phyloP scores from a whole-genome alignment of 2,113 vertebrate genomes.

The Thunnus maccoyii region DNA sequence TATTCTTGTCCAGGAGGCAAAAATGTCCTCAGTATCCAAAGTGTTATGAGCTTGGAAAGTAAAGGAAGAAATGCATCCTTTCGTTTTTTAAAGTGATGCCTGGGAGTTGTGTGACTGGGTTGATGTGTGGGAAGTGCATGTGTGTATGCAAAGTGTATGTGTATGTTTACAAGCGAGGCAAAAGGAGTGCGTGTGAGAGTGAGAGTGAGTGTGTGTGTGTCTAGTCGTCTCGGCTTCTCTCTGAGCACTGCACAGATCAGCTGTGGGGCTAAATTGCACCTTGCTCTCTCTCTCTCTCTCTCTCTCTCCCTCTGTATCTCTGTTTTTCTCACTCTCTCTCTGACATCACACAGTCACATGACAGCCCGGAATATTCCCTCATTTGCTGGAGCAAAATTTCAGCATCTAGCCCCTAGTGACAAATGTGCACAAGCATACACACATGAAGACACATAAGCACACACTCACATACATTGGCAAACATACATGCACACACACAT shows the following conservation, averaged over 20 bases:
- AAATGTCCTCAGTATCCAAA: conserved; percentile 62
- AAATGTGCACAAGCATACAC: conserved; percentile 43
- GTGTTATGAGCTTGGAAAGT: conserved; percentile 55
- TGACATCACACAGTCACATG: conserved; percentile 82
- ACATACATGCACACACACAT: conserved; percentile 14
- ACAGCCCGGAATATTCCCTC: conserved; percentile 71
- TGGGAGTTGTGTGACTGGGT: conserved; percentile 30
- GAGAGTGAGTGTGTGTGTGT: conserved; percentile 53
- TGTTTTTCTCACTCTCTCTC: conserved; percentile 62
- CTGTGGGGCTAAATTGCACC: conserved; percentile 85
- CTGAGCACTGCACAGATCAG: conserved; percentile 80
- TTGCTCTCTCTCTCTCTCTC: conserved; percentile 68
- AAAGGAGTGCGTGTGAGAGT: conserved; percentile 45
- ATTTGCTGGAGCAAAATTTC: conserved; percentile 78
- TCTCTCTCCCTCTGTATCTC: conserved; percentile 52
- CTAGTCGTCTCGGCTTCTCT: conserved; percentile 75
- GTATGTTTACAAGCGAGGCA: conserved; percentile 53
- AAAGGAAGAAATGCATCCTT: conserved; percentile 48
- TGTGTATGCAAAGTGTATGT: conserved; percentile 24
- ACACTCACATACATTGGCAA: background rate
- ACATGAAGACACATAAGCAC: conserved; percentile 27
- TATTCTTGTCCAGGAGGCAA: conserved; percentile 56
- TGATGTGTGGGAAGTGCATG: conserved; percentile 27
- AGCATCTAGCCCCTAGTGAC: conserved; percentile 69
- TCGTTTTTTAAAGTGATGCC: conserved; percentile 37